These are phyloP conservation scores for Drosophila ercepeae DNA, from an alignment of 1,140 invertebrate genomes.

Conservation along the genomic window DNA sequence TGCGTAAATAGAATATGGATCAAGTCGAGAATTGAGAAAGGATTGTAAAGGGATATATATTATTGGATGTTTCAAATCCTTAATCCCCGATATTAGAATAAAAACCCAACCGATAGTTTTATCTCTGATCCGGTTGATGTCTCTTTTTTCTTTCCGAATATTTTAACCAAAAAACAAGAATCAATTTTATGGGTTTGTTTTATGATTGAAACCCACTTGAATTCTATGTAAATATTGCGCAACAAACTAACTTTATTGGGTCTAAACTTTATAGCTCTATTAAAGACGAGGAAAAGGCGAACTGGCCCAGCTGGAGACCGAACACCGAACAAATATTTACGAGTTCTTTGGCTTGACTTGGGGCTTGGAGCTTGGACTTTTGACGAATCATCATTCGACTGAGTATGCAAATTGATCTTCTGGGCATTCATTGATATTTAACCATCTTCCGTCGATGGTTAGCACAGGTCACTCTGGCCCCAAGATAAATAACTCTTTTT, in stretches of 20 bases:
- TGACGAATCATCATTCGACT: slow-evolving; percentile 41
- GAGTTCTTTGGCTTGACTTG: slow-evolving; percentile 51
- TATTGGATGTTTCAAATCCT: too few species aligned
- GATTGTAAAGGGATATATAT: neutral
- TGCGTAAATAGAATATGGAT: slow-evolving; percentile 9
- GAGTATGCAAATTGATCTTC: slow-evolving; percentile 32
- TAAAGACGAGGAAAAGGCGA: slow-evolving; percentile 33
- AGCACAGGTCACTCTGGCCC: slow-evolving; percentile 22
- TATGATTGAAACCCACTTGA: slow-evolving; percentile 45
- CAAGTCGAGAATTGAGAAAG: neutral
- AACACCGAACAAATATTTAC: slow-evolving; percentile 48
- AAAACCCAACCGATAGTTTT: neutral
- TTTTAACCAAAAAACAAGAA: slow-evolving; percentile 24
- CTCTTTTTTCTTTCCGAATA: neutral
- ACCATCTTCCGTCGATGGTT: slow-evolving; percentile 38
- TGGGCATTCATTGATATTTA: slow-evolving; percentile 33
- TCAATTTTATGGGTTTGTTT: slow-evolving; percentile 41
- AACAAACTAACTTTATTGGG: slow-evolving; percentile 76
- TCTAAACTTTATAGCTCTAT: slow-evolving; percentile 67
- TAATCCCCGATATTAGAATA: too few species aligned
- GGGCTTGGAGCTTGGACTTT: too few species aligned
- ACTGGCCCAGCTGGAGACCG: slow-evolving; percentile 12
- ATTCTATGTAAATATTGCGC: slow-evolving; percentile 73
- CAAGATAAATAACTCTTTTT: slow-evolving; percentile 12
- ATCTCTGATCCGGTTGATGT: neutral